phyloP scores from a whole-genome alignment of 2,797 vertebrate species.

The Labeo calbasu region DNA sequence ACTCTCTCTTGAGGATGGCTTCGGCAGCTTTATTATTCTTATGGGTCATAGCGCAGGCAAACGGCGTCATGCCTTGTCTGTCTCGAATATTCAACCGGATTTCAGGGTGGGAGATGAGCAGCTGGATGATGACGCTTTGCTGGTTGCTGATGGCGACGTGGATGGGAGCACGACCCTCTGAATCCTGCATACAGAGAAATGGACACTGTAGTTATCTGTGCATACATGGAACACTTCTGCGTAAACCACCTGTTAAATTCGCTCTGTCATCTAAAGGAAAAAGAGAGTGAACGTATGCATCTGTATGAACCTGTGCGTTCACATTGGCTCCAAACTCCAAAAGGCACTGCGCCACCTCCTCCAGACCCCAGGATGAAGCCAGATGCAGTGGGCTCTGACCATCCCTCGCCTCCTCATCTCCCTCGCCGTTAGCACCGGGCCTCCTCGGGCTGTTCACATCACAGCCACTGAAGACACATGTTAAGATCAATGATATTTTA shows the following conservation, averaged over 20 bases:
- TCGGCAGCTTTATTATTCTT: constrained; percentile 99
- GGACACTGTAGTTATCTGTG: neutral
- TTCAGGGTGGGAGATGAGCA: constrained; percentile 95
- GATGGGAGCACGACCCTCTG: constrained; percentile 93
- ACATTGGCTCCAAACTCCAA: constrained; percentile 97
- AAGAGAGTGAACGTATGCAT: neutral
- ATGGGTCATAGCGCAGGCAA: constrained; percentile 96
- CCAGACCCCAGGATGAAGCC: constrained; percentile 94
- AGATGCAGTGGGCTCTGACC: constrained; percentile 94
- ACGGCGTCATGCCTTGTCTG: constrained; percentile 95
- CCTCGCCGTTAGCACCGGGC: constrained; percentile 91
- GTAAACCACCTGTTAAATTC: neutral
- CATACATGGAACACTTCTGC: neutral
- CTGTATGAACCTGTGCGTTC: constrained; percentile 87
- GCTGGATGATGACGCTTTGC: constrained; percentile 93
- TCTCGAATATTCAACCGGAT: constrained; percentile 92
- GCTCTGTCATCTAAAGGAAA: neutral
- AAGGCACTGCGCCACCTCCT: constrained; percentile 97
- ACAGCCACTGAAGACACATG: constrained; percentile 82
- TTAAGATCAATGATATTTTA: neutral
- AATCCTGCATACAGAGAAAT: constrained; percentile 79
- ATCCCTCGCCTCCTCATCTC: constrained; percentile 94
- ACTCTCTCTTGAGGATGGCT: constrained; percentile 93
- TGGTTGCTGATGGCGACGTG: constrained; percentile 96
- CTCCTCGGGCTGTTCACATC: constrained; percentile 92